phyloP scores from a whole-genome alignment of 2,888 invertebrate species.

The Synanthedon andrenaeformis region DNA sequence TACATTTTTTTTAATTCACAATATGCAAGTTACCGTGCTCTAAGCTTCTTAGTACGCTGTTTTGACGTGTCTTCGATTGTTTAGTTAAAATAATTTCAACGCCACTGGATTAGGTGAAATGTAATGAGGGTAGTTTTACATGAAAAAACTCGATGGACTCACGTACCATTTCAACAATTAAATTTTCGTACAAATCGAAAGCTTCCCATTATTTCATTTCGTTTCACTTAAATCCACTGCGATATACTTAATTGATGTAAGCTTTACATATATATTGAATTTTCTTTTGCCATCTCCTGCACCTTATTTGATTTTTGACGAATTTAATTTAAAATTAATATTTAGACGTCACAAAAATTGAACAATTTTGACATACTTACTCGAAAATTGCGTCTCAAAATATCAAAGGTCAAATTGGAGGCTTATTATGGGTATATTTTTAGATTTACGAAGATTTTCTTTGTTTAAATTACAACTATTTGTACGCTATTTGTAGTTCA shows the following conservation, averaged over 20 bases:
- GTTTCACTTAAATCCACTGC: constrained; percentile 57
- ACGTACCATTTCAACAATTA: constrained; percentile 12
- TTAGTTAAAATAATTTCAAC: constrained; percentile 24
- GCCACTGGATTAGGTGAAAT: constrained; percentile 58
- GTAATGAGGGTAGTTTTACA: constrained; percentile 28
- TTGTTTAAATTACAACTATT: constrained; percentile 19
- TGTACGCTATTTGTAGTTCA: constrained; percentile 8
- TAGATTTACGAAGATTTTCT: constrained; percentile 30
- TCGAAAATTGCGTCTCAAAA: constrained; percentile 11
- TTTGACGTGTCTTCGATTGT: constrained; percentile 59
- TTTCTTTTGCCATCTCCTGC: constrained; percentile 23
- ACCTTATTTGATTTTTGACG: constrained; percentile 39
- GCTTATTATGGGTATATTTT: constrained; percentile 27
- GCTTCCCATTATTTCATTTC: constrained; percentile 15
- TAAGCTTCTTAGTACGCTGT: constrained; percentile 12
- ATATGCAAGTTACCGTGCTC: constrained; percentile 19
- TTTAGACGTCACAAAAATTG: constrained; percentile 6
- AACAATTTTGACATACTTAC: constrained; percentile 6
- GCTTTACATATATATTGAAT: constrained; percentile 8
- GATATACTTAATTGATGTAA: constrained; percentile 14
- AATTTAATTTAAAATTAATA: constrained; percentile 20
- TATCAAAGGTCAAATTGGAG: constrained; percentile 41
- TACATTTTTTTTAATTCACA: constrained; percentile 12
- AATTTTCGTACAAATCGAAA: no score
- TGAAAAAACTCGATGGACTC: constrained; percentile 63